Evolutionary conservation across 2,888 invertebrate genomes (phyloP).

Genomic region (Schizaphis graminum): DNA sequence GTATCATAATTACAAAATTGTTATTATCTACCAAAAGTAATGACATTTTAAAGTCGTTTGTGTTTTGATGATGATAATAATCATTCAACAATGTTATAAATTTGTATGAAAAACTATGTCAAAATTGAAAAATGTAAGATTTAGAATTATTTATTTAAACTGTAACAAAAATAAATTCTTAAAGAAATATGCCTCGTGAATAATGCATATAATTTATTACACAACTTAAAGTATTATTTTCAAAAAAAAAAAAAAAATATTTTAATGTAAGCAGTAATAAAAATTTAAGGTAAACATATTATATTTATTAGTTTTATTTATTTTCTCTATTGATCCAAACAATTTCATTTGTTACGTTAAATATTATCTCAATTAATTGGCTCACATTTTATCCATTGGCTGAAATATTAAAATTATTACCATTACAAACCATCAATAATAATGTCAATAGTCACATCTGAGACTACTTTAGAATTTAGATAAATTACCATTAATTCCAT

Average conservation of each 20-base stretch:
- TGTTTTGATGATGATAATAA: not conserved
- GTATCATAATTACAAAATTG: not conserved
- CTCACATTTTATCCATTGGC: not conserved
- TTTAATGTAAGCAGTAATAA: not conserved
- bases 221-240: not conserved
- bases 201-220: conserved; percentile 27
- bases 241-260: not conserved
- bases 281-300: not conserved
- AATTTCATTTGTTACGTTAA: not conserved
- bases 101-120: not conserved
- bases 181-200: conserved; percentile 19
- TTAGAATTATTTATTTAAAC: not conserved
- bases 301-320: not conserved
- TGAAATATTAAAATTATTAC: conserved; percentile 9
- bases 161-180: not conserved
- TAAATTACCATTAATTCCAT: conserved; percentile 32
- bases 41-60: not conserved
- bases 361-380: conserved; percentile 5
- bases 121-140: conserved; percentile 21
- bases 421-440: conserved; percentile 15
- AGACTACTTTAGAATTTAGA: conserved; percentile 23
- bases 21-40: not conserved
- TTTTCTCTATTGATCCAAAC: not conserved
- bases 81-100: not conserved
- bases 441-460: conserved; percentile 39